Evolutionary conservation across 2,113 vertebrate species (phyloP).

Genomic region (Platysternon megacephalum): DNA sequence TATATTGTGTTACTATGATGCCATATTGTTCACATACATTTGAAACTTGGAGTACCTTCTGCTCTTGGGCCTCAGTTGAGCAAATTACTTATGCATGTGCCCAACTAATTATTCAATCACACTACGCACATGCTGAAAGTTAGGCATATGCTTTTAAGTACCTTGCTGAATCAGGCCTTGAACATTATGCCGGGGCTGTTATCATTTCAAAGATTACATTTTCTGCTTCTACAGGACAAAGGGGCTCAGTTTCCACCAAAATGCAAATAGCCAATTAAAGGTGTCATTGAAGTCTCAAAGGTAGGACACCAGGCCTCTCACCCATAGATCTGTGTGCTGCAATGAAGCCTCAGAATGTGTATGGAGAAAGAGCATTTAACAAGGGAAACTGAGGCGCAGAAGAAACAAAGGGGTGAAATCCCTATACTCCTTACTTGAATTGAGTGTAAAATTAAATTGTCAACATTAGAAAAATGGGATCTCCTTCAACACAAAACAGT

Average conservation of each 20-base stretch:
- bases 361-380: not conserved
- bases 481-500: not conserved
- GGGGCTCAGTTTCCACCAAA: not conserved
- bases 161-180: not conserved
- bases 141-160: not conserved
- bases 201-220: not conserved
- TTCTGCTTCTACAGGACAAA: not conserved
- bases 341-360: not conserved
- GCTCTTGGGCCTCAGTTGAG: not conserved
- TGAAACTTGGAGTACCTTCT: not conserved
- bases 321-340: not conserved
- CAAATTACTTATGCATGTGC: not conserved
- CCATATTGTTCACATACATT: not conserved
- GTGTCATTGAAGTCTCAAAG: not conserved
- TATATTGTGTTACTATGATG: not conserved
- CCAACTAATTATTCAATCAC: not conserved
- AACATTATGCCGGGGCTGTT: not conserved
- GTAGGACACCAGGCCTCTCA: no score
- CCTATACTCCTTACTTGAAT: not conserved
- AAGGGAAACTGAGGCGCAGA: not conserved
- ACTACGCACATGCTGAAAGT: not conserved
- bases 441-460: not conserved
- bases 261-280: not conserved
- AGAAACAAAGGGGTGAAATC: not conserved
- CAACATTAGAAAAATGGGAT: no score